Conservation (phyloP, 2,113 vertebrate species). For the Bos javanicus region DNA sequence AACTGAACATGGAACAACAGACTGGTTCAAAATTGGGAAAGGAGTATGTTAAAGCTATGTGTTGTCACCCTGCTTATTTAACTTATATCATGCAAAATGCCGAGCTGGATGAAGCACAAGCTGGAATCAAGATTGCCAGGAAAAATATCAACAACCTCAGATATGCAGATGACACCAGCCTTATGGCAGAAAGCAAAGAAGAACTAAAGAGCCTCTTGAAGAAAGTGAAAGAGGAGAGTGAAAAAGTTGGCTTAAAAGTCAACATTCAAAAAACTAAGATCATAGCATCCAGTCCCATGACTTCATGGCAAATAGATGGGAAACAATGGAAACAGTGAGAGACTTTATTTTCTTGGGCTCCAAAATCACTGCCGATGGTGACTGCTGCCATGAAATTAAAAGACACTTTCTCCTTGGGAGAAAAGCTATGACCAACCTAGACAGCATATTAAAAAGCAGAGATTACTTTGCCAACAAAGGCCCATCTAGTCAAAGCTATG, state of each 20-base stretch:
- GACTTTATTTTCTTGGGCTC: background rate
- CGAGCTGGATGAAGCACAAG: background rate
- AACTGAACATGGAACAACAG: background rate
- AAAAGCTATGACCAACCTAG: background rate
- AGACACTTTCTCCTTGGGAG: background rate
- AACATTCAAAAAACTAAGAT: background rate
- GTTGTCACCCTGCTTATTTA: background rate
- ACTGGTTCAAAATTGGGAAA: background rate
- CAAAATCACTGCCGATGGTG: background rate
- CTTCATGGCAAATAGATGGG: background rate
- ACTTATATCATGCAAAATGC: background rate
- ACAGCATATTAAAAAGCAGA: background rate
- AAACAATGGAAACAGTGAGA: background rate
- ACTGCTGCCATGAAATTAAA: background rate
- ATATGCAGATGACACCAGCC: background rate
- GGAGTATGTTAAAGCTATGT: background rate
- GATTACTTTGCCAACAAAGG: background rate
- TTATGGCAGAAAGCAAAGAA: background rate
- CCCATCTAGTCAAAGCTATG: background rate
- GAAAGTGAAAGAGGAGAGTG: background rate
- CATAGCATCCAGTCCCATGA: background rate
- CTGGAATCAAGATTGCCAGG: background rate
- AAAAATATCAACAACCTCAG: background rate
- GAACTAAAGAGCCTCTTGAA: background rate
- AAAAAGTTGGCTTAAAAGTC: background rate